Evolutionary conservation across 2,888 invertebrate genomes (phyloP).

Genomic region (Desoria tigrina): DNA sequence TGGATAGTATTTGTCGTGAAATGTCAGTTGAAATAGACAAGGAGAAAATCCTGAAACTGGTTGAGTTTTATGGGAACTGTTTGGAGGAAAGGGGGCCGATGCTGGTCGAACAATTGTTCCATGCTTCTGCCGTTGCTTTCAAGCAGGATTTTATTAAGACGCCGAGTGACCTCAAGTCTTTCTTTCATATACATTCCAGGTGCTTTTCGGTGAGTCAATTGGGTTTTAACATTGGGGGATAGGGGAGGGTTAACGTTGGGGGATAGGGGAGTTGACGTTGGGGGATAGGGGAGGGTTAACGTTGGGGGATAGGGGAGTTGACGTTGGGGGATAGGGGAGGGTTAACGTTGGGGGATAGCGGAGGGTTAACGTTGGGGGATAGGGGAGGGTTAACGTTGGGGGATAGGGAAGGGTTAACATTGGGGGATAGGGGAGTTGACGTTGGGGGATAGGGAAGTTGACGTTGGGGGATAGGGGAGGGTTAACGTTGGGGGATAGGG

Average conservation of each 20-base stretch:
- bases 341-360: conserved; percentile 1
- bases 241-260: no score
- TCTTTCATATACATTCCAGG: conserved; percentile 89
- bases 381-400: neutral
- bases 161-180: conserved; percentile 75
- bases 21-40: conserved; percentile 70
- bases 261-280: neutral
- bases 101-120: conserved; percentile 83
- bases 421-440: neutral
- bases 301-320: no score
- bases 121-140: conserved; percentile 67
- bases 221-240: neutral
- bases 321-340: no score
- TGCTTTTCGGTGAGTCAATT: conserved; percentile 44
- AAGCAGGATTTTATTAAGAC: conserved; percentile 63
- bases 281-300: neutral
- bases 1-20: no score
- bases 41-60: conserved; percentile 75
- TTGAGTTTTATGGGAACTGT: conserved; percentile 79
- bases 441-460: no score
- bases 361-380: no score
- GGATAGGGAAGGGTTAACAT: no score
- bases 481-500: conserved; percentile 1
- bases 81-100: conserved; percentile 78
- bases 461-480: no score